Base-by-base conservation (phyloP, 2,113 vertebrate genomes). In the Tetrax tetrax region DNA sequence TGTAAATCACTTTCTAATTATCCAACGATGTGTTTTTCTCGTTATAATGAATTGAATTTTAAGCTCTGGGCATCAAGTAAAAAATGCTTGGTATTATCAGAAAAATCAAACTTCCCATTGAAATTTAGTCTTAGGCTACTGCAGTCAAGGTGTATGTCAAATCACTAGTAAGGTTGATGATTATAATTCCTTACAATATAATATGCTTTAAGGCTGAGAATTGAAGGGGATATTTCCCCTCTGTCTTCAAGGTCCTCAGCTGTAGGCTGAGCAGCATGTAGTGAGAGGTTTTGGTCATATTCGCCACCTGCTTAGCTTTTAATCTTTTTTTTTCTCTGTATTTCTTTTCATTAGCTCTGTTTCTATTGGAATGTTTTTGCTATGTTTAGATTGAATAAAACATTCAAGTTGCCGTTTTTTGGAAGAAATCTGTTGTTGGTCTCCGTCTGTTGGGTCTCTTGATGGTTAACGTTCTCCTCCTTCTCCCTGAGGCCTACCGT, bases 381-480 rank as follows among this genome's bases (percentile, higher is more conserved):
- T 78, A 14, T 80, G 35, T 87, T 92, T 84, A 76, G 51, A 15
- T 12, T 43, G 33, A 93, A 35, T 37, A 74, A 78, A 77, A 57
- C 35, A 72, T 59, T 77, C 15, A 59, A 31, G 13, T 31, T 94
- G 14, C 27, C 8, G 65, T 38, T 60, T 76, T 54, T 47, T 38
- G 7, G 22, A 35, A 65, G 27, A 50, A 79, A 35, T 1, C 1
- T 47, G 9, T 69, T 2, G 0, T 65, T 78, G 22, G 14, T 65
- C 20, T 43, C 35, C 1, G 0, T 51, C 60, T 45, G 0, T 70
- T 74, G 24, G 11, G 14, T 66, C 8, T 72, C 71, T 78, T 7
- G 2, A 5, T 70, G 9, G 16, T 90, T 70, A n/a, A 60, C 0
- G 0, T 70, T 72, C 64, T 50, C 12, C 14, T 11, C 8, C 20